Evolutionary conservation across 1,140 invertebrate genomes (phyloP).

Genomic region (Drosophila nannoptera): DNA sequence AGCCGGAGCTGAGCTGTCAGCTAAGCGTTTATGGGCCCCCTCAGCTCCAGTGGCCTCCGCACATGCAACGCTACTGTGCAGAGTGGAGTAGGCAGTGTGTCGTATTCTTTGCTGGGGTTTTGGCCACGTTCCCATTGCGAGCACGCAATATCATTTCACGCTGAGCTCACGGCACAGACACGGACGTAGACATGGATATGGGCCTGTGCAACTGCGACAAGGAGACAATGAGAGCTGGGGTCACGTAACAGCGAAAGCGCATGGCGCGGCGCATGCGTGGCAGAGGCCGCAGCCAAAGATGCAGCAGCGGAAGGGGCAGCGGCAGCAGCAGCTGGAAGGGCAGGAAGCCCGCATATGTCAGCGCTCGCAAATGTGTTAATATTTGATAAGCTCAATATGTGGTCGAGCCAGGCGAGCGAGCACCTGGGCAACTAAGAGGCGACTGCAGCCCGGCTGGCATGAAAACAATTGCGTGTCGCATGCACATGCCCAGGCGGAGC

Average conservation of each 20-base stretch:
- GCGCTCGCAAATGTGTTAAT: constrained; percentile 75
- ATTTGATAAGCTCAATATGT: constrained; percentile 77
- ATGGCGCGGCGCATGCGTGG: constrained; percentile 41
- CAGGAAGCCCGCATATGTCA: constrained; percentile 52
- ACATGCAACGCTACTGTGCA: constrained; percentile 66
- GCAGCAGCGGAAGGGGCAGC: neutral
- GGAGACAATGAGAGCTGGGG: constrained; percentile 13
- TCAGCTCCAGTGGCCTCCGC: constrained; percentile 17
- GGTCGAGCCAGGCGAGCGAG: constrained; percentile 41
- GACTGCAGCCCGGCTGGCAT: constrained; percentile 12
- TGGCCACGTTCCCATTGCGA: constrained; percentile 42
- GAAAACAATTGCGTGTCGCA: constrained; percentile 54
- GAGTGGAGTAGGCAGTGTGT: neutral
- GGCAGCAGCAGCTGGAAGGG: neutral
- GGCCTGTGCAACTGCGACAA: constrained; percentile 34
- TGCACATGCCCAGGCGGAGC: constrained; percentile 38
- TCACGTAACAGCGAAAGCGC: constrained; percentile 70
- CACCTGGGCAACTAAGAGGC: constrained; percentile 26
- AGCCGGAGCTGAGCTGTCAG: constrained; percentile 21
- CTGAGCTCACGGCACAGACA: constrained; percentile 47
- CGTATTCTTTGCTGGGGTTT: constrained; percentile 16
- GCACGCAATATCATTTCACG: constrained; percentile 73
- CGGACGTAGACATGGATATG: constrained; percentile 31
- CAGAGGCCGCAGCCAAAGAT: neutral
- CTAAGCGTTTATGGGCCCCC: constrained; percentile 25